Base-by-base conservation (phyloP, 2,113 vertebrate genomes). In the Phainopepla nitens region DNA sequence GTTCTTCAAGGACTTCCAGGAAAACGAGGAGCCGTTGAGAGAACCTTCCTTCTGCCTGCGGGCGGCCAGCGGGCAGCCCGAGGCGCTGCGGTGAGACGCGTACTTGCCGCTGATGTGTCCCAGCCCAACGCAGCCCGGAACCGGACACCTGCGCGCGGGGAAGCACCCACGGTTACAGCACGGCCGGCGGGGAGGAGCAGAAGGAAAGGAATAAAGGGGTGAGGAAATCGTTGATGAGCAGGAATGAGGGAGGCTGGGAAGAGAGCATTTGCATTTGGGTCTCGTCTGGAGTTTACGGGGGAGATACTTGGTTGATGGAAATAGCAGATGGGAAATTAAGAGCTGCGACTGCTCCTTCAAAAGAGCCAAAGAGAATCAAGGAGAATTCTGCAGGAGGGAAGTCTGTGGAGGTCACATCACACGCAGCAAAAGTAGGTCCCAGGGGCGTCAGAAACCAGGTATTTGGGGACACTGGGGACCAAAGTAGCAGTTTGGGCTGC, bases 21-120 rank as follows among this genome's bases (percentile, higher is more conserved):
- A 99, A 87, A 99, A 99, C 0, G 99, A 98, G 4, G 98, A 98
- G 45, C 99, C 99, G 0, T 99, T 99, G 90, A 99, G 98, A 0
- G 99, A 98, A 0, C 99, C 99, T 95, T 99, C 99, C 90, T 99
- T 99, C 98, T 99, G 99, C 87, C 99, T 97, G 87, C 99, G 99
- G 44, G 99, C 99, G 0, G 99, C 99, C 62, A 99, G 97, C 0
- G 99, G 99, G 49, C 99, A 99, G 20, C 99, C 99, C 0, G 99
- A 99, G 2, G 99, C 99, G 27, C 99, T 99, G n/a, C 99, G 99
- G 96, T 99, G 99, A 0, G 99, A 99, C 60, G 99, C 99, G 1
- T 99, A 99, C 96, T 99, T 99, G 66, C 99, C 99, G 0, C 99
- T 99, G 96, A 99, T 99, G 97, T 99, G 99, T 64, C 99, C 99